These are phyloP conservation scores for Peromyscus leucopus DNA, from an alignment of 2,113 vertebrate species.

Conservation along the genomic window DNA sequence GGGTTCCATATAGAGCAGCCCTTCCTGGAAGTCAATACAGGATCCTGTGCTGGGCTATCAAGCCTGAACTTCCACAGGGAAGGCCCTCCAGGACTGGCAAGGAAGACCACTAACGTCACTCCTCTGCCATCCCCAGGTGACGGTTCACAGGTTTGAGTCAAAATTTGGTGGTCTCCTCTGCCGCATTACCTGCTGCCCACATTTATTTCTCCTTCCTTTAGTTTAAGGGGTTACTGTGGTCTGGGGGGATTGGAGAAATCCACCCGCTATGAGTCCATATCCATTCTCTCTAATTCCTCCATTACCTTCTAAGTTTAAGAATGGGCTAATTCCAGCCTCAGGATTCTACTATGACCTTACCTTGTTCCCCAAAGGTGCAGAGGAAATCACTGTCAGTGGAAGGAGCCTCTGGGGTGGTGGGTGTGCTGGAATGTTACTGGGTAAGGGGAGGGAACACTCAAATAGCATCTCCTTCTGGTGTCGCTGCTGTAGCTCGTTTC, in stretches of 20 bases:
- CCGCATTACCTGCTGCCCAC: neutral
- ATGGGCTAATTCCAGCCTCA: neutral
- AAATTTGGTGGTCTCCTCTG: neutral
- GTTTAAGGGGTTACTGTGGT: neutral
- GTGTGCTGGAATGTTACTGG: neutral
- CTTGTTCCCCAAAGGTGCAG: neutral
- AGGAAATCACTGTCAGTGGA: neutral
- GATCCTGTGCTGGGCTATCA: neutral
- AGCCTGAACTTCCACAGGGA: fast-evolving
- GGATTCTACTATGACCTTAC: neutral
- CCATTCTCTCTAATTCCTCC: neutral
- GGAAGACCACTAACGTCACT: fast-evolving
- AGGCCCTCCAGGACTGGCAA: neutral
- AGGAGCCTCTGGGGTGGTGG: neutral
- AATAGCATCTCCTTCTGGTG: neutral
- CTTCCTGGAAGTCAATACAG: neutral
- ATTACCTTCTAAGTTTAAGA: neutral
- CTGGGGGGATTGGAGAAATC: neutral
- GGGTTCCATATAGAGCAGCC: fast-evolving
- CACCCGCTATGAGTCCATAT: neutral
- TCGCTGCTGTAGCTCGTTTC: neutral
- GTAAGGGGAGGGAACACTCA: neutral
- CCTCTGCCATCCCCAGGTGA: neutral
- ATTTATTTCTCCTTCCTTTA: neutral
- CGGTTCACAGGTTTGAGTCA: neutral